phyloP scores from a whole-genome alignment of 2,797 vertebrate species.

The Pangasius mekongensis region DNA sequence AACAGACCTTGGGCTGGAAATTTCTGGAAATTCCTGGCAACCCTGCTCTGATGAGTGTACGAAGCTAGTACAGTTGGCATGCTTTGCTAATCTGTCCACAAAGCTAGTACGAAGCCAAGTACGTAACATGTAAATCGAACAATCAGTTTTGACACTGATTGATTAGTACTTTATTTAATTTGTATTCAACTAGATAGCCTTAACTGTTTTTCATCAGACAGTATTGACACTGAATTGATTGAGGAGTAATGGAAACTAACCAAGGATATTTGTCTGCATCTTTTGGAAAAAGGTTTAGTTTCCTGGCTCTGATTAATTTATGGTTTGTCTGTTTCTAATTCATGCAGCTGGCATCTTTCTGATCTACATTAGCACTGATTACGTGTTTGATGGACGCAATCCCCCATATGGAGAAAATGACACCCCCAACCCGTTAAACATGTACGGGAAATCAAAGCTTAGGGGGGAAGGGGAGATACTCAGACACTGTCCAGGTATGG shows the following conservation, averaged over 20 bases:
- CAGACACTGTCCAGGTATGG: conserved; percentile 86
- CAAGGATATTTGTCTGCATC: conserved; percentile 8
- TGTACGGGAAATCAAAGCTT: conserved; percentile 92
- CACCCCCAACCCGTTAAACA: conserved; percentile 86
- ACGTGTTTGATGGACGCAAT: conserved; percentile 92
- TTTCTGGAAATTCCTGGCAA: neutral
- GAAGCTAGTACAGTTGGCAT: neutral
- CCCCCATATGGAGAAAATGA: conserved; percentile 94
- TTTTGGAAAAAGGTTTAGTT: neutral
- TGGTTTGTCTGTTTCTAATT: neutral
- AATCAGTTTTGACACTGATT: neutral
- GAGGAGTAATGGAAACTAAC: neutral
- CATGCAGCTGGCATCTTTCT: conserved; percentile 80
- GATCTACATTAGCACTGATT: conserved; percentile 94
- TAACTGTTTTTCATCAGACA: neutral
- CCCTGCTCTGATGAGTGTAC: no score
- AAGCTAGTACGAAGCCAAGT: neutral
- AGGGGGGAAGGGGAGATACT: conserved; percentile 89
- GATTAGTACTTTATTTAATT: neutral
- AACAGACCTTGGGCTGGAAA: neutral
- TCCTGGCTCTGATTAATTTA: neutral
- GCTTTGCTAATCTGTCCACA: neutral
- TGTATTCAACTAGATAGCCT: neutral
- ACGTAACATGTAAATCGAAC: neutral
- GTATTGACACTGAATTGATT: no score